These are phyloP conservation scores for Scomber scombrus DNA, from an alignment of 2,113 vertebrate genomes.

Conservation along the genomic window DNA sequence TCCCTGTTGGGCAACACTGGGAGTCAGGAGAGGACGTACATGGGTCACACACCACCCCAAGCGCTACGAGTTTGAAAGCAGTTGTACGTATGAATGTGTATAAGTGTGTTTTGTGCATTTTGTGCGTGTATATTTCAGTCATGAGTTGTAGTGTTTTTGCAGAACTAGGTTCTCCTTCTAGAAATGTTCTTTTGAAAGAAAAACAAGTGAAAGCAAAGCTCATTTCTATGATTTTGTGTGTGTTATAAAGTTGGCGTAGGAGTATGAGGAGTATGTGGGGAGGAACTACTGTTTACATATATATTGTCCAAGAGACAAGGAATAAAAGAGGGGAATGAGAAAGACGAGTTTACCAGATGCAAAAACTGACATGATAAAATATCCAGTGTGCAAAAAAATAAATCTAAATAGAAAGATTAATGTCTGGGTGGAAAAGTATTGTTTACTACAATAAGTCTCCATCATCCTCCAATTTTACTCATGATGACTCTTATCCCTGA, in stretches of 20 bases:
- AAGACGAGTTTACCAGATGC: slow-evolving; percentile 39
- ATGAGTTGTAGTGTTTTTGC: slow-evolving; percentile 22
- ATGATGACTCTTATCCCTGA: slow-evolving; percentile 59
- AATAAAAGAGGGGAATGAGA: slow-evolving; percentile 24
- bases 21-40: slow-evolving; percentile 83
- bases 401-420: slow-evolving; percentile 17
- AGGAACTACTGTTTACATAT: slow-evolving; percentile 1
- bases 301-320: slow-evolving; percentile 17
- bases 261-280: neutral
- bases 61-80: slow-evolving; percentile 42
- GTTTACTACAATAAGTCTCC: slow-evolving; percentile 41
- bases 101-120: slow-evolving; percentile 22
- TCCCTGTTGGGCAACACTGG: slow-evolving; percentile 85
- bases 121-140: slow-evolving; percentile 7
- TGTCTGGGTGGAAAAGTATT: slow-evolving; percentile 29
- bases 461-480: slow-evolving; percentile 48
- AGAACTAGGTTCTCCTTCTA: neutral
- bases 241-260: slow-evolving; percentile 20
- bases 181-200: slow-evolving; percentile 14
- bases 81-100: slow-evolving; percentile 41
- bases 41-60: slow-evolving; percentile 75
- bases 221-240: slow-evolving; percentile 42
- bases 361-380: slow-evolving; percentile 48
- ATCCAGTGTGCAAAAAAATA: slow-evolving; percentile 25
- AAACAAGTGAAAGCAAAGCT: slow-evolving; percentile 15